Percentiles rank a stretch among this genome's conserved stretches.
These are phyloP conservation scores for Diabrotica virgifera DNA, from an alignment of 1,140 invertebrate species.

Conservation along the genomic window DNA sequence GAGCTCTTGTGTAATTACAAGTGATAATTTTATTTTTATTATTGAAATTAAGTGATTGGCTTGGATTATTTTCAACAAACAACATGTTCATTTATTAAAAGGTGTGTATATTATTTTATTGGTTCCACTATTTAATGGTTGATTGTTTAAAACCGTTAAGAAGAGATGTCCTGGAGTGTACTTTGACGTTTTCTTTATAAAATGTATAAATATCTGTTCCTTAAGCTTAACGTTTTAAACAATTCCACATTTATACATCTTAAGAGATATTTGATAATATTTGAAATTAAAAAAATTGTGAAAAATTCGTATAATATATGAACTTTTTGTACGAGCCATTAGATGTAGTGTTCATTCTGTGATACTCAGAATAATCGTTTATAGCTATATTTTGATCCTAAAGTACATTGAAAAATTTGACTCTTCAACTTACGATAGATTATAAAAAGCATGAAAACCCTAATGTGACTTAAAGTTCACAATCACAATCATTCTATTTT, in stretches of 20 bases:
- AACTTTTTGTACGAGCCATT: constrained; percentile 49
- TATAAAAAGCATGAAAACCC: constrained; percentile 26
- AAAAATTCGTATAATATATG: constrained; percentile 39
- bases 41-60: too few relatives aligned
- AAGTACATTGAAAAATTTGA: constrained; percentile 29
- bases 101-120: too few relatives aligned
- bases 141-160: too few relatives aligned
- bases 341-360: constrained; percentile 50
- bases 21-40: too few relatives aligned
- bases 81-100: too few relatives aligned
- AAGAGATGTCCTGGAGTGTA: too few relatives aligned
- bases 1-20: too few relatives aligned
- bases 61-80: too few relatives aligned
- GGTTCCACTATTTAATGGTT: too few relatives aligned
- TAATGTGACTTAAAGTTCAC: constrained; percentile 37
- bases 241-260: not conserved
- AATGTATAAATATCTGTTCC: too few relatives aligned
- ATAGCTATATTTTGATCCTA: constrained; percentile 38
- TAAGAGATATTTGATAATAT: constrained; percentile 9
- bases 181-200: too few relatives aligned
- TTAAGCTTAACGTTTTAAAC: too few relatives aligned
- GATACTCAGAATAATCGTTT: constrained; percentile 48
- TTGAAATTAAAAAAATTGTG: constrained; percentile 19
- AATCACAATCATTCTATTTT: constrained; percentile 33
- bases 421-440: not conserved